Base-by-base conservation (phyloP, 2,797 vertebrate species). In the Micrastur ruficollis region DNA sequence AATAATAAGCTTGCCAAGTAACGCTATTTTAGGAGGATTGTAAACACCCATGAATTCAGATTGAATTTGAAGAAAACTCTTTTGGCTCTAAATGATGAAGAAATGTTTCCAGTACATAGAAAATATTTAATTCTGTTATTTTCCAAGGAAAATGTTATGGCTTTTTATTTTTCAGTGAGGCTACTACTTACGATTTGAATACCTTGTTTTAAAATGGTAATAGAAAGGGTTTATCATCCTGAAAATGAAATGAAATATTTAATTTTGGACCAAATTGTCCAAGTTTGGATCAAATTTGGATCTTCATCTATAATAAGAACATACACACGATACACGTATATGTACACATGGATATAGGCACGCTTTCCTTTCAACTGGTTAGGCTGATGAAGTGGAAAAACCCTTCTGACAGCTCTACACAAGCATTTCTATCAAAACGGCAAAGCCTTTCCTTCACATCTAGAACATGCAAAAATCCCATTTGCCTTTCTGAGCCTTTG, bases 361-460 rank as follows among this genome's bases (percentile, higher is more conserved):
- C 4, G 25, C 59, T 89, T 90, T 86, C 59, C 78, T 93, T 93
- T 92, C 81, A 89, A 55, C 72, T 58, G 75, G 71, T 92, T 87
- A 74, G 92, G 87, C 56, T 84, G 91, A 58, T 12, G 16, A 86
- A 88, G 84, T 44, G 65, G 85, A 95, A 97, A 94, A 89, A 68
- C 50, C 56, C 56, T 89, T 78, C 81, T 87, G 86, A 92, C 86
- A 91, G 84, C 58, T 50, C 66, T n/a, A 83, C 63, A 61, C 44
- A 83, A 78, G 55, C 66, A 96, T 83, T 93, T 89, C 79, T 90
- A 72, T 74, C 81, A 81, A 66, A 91, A 58, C 21, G 25, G 86
- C 89, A 78, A 74, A 72, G 65, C 56, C 23, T 74, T 90, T 71
- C 88, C 71, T 50, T 87, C 65, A 5, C 78, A 76, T 52, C 47